phyloP scores from a whole-genome alignment of 2,113 vertebrate species.

The Fulmarus glacialis region DNA sequence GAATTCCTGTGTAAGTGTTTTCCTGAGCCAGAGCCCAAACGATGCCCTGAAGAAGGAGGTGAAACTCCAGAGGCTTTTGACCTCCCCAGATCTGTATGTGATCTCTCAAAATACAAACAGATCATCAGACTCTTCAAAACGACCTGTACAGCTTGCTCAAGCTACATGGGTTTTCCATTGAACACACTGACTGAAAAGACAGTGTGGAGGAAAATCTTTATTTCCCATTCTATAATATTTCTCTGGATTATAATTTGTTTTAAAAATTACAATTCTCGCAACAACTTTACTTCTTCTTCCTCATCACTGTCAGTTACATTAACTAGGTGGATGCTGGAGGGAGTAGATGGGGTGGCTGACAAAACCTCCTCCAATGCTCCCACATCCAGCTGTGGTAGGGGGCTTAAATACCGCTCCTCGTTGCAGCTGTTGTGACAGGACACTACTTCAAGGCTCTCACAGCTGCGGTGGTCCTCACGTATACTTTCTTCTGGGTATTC shows the following conservation, averaged over 20 bases:
- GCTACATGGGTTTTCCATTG: background rate
- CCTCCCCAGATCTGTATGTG: background rate
- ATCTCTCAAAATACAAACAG: constrained; percentile 12
- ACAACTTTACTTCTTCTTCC: constrained; percentile 74
- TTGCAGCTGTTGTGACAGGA: constrained; percentile 41
- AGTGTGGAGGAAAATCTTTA: constrained; percentile 62
- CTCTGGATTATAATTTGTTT: constrained; percentile 1
- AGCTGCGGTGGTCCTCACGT: background rate
- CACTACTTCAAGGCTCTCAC: constrained; percentile 15
- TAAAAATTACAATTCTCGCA: constrained; percentile 77
- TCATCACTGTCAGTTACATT: constrained; percentile 76
- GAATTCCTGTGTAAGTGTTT: background rate
- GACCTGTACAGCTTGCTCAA: background rate
- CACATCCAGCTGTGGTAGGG: constrained; percentile 63
- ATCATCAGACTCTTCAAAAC: constrained; percentile 15
- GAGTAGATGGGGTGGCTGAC: constrained; percentile 48
- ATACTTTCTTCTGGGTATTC: constrained; percentile 40
- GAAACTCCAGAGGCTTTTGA: background rate
- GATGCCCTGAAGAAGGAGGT: background rate
- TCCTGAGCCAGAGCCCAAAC: background rate
- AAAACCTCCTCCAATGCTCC: constrained; percentile 70
- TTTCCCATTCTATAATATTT: constrained; percentile 35
- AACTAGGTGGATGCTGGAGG: constrained; percentile 67
- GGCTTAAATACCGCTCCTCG: constrained; percentile 39
- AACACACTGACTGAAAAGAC: constrained; percentile 62